Evolutionary conservation across 1,140 invertebrate species (phyloP).

Genomic region (Oryctes rhinoceros): DNA sequence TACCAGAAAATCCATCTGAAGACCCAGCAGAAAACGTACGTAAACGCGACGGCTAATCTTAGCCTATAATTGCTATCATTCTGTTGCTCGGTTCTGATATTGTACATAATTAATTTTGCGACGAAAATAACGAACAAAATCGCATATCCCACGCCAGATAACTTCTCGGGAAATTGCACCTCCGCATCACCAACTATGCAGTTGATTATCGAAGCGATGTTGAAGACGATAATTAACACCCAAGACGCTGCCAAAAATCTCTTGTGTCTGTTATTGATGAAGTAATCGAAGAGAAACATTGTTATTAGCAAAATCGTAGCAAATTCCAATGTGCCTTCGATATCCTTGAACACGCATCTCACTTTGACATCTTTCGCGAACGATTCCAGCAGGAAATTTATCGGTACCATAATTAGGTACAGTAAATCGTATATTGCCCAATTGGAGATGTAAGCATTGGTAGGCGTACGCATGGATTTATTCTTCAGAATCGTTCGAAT

Average conservation of each 20-base stretch:
- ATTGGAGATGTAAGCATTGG: constrained; percentile 39
- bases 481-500: constrained; percentile 37
- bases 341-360: constrained; percentile 35
- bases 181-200: constrained; percentile 2
- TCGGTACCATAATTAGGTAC: constrained; percentile 31
- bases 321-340: constrained; percentile 37
- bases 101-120: constrained; percentile 28
- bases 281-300: constrained; percentile 39
- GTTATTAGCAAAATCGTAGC: constrained; percentile 39
- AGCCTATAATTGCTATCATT: constrained; percentile 41
- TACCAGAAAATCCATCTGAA: constrained; percentile 39
- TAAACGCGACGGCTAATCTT: constrained; percentile 37
- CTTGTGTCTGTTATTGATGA: constrained; percentile 24
- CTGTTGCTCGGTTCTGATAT: constrained; percentile 37
- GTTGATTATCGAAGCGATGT: constrained; percentile 32
- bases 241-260: constrained; percentile 32
- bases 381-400: constrained; percentile 37
- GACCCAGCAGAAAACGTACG: constrained; percentile 37
- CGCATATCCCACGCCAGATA: constrained; percentile 31
- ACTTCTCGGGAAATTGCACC: constrained; percentile 23
- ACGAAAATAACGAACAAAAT: constrained; percentile 39
- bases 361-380: not conserved
- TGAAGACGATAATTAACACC: constrained; percentile 33
- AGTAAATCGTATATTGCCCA: constrained; percentile 41
- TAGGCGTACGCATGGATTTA: constrained; percentile 38